These are phyloP conservation scores for Anadara kagoshimensis DNA, from an alignment of 1,140 invertebrate species.

Conservation along the genomic window DNA sequence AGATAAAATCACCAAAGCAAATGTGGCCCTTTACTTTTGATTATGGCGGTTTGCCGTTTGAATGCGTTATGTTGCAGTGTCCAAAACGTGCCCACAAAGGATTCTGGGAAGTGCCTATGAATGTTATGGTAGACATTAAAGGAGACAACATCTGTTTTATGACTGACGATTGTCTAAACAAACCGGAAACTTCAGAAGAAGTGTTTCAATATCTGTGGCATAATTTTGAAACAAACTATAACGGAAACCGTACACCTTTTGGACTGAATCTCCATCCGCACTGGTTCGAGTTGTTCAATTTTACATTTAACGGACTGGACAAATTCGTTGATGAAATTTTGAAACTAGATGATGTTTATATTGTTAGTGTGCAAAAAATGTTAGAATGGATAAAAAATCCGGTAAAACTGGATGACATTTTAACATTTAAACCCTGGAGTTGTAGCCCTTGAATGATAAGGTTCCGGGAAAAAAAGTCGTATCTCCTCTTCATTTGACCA, in stretches of 20 bases:
- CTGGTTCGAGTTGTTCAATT: slow-evolving; percentile 38
- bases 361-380: slow-evolving; percentile 37
- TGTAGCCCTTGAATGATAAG: background rate
- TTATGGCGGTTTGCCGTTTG: slow-evolving; percentile 40
- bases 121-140: slow-evolving; percentile 57
- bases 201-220: slow-evolving; percentile 32
- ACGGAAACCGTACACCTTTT: slow-evolving; percentile 51
- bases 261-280: slow-evolving; percentile 48
- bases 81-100: slow-evolving; percentile 54
- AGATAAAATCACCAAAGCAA: slow-evolving; percentile 3
- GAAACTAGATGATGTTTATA: slow-evolving; percentile 43
- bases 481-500: no score
- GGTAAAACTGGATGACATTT: slow-evolving; percentile 6
- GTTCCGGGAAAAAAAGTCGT: no score
- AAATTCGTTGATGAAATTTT: slow-evolving; percentile 34
- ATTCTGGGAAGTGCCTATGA: slow-evolving; percentile 62
- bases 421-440: slow-evolving; percentile 27
- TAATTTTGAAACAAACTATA: slow-evolving; percentile 29
- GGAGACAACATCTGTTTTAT: slow-evolving; percentile 54
- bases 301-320: slow-evolving; percentile 4
- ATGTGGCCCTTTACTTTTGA: slow-evolving; percentile 64
- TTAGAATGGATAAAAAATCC: slow-evolving; percentile 37
- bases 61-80: slow-evolving; percentile 59
- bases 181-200: slow-evolving; percentile 49
- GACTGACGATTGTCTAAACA: slow-evolving; percentile 56